Conservation (phyloP, 1,140 invertebrate species). For the Pseudomyrmex gracilis region DNA sequence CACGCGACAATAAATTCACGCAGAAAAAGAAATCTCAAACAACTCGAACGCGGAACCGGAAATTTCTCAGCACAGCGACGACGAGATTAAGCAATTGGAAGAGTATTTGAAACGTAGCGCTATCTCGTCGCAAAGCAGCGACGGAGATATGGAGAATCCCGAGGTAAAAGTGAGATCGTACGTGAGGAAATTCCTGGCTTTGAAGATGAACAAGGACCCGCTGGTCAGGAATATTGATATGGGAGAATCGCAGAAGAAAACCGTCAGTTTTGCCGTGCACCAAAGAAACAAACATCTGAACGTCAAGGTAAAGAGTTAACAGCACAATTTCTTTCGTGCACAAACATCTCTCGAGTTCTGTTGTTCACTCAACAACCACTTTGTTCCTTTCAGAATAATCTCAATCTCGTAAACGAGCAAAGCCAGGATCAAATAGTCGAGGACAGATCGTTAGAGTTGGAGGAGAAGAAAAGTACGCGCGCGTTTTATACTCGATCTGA, state of each 20-base stretch:
- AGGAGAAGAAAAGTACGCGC: conserved; percentile 80
- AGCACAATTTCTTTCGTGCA: conserved; percentile 3
- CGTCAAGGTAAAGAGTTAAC: conserved; percentile 83
- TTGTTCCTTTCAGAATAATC: conserved; percentile 65
- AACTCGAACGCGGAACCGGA: conserved; percentile 74
- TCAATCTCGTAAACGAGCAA: conserved; percentile 65
- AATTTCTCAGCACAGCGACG: conserved; percentile 85
- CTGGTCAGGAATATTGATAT: conserved; percentile 85
- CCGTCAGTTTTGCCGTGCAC: conserved; percentile 89
- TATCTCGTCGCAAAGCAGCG: conserved; percentile 88
- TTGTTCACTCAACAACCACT: neutral
- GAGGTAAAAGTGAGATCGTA: conserved; percentile 89
- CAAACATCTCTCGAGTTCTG: conserved; percentile 7
- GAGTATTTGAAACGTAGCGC: conserved; percentile 91
- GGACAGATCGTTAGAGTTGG: conserved; percentile 74
- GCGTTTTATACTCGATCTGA: neutral
- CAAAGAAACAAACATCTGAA: conserved; percentile 88
- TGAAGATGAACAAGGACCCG: conserved; percentile 87
- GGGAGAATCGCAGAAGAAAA: conserved; percentile 89
- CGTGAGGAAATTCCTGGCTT: conserved; percentile 88
- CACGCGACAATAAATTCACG: conserved; percentile 12
- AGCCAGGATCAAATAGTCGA: conserved; percentile 73
- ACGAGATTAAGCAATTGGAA: conserved; percentile 89
- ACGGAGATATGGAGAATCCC: conserved; percentile 88
- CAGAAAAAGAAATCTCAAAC: conserved; percentile 78